phyloP scores from a whole-genome alignment of 2,888 invertebrate species.

The Acanthopleura granulata region DNA sequence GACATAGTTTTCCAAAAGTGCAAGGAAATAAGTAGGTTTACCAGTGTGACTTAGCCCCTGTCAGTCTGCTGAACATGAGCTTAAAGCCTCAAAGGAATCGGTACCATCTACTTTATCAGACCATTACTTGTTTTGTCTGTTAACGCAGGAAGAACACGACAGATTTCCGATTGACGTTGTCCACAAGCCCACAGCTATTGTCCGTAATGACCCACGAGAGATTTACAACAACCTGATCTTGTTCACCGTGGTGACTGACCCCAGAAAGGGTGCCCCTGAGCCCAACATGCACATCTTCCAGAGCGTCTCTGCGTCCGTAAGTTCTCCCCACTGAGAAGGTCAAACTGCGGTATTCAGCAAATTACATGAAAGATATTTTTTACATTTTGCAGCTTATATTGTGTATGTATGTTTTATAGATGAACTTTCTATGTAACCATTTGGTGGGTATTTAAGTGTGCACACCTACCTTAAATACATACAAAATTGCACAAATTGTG shows the following conservation, averaged over 20 bases:
- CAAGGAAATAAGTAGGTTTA: too few relatives aligned
- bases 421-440: background rate
- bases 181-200: constrained; percentile 97
- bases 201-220: constrained; percentile 94
- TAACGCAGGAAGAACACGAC: constrained; percentile 90
- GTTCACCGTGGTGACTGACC: constrained; percentile 88
- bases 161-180: constrained; percentile 93
- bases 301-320: constrained; percentile 73
- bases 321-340: constrained; percentile 30
- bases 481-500: too few relatives aligned
- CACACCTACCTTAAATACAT: too few relatives aligned
- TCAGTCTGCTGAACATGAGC: too few relatives aligned
- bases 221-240: constrained; percentile 98
- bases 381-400: background rate
- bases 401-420: constrained; percentile 7
- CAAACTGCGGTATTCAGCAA: background rate
- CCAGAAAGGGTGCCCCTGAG: constrained; percentile 57
- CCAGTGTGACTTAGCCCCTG: too few relatives aligned
- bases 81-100: too few relatives aligned
- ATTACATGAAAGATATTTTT: background rate
- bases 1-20: too few relatives aligned
- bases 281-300: constrained; percentile 98
- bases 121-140: too few relatives aligned
- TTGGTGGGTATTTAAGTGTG: background rate
- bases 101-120: too few relatives aligned